Evolutionary conservation across 64 coral and sea anemone genomes (phyloP), one percentile per base, ranked within the genome.

Genomic region (Trachythela sp.): DNA sequence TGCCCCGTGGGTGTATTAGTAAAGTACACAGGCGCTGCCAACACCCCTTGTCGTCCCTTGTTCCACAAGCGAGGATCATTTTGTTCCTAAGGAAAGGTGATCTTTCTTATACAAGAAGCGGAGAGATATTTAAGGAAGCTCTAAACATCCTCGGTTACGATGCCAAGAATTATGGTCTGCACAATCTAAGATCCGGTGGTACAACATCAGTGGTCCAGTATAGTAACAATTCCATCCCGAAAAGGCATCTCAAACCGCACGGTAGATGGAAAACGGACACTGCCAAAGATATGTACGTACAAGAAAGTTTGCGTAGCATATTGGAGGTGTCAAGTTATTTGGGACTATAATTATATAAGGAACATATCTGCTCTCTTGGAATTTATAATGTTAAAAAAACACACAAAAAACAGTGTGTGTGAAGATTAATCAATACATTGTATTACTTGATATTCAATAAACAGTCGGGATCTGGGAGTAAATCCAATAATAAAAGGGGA

Each of bases 171-270:
- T 93, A 87, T n/a, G 90, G 90, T 20, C 39, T 87, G 2, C 90
- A 92, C 29, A 92, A 85, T 41, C 30, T 88, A 88, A 87, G 85
- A 83, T 56, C 86, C 22, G 90, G 90, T 20, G 90, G 90, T 2
- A 84, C 84, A 67, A 93, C 88, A 76, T 75, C 92, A 26, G 84
- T 67, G 3, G 49, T 89, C 31, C 45, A 77, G 3, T 56, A 80
- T 68, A 54, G 83, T 30, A 94, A 49, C 2, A 90, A 87, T 77
- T 60, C 83, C 17, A 48, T 94, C 58, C 59, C 84, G 36, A 87
- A 93, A 75, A 71, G 92, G 36, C 54, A 85, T 4, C 17, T 89
- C 13, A 93, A 93, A 89, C 37, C 89, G 20, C 80, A 93, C 85
- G 87, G 92, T 36, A 84, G 87, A 51, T 93, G 87, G 92, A 93